Base-by-base conservation (phyloP, 2,797 vertebrate species). In the Rachycentron canadum region DNA sequence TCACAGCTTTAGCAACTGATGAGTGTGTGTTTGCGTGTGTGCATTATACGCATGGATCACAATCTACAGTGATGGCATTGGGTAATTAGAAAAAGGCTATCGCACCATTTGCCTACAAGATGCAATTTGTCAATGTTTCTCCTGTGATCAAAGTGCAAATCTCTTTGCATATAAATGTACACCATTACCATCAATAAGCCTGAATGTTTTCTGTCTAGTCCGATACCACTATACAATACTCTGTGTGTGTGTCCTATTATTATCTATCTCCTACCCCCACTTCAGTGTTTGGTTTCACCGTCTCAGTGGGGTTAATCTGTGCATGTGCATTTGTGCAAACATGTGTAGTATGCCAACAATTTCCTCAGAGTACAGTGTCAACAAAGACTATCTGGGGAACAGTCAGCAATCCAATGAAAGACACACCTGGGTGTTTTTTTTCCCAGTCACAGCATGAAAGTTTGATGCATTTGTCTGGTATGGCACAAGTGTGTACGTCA, bases 41-140 rank as follows among this genome's bases (percentile, higher is more conserved):
- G 66, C 58, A 84, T 86, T 79, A 83, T 79, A 82, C 73, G 73
- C 68, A 89, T 81, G 79, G 74, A 49, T 82, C 61, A 68, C 68
- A 56, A 84, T 88, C 78, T 83, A 58, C 73, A 63, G 43, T 60
- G 62, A 88, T 88, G 63, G 82, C 76, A 65, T 65, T 11, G 55
- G 82, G 78, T 89, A 88, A 88, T 91, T 89, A 86, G 73, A 87
- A 88, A 90, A 92, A 88, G 82, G 69, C 74, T 61, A 62, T 78
- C 77, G 47, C 60, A 45, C 79, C 65, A 47, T 87, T 87, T 81
- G 55, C 74, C 67, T 30, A 72, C 80, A 88, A 76, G 49, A 82
- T 69, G 73, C 70, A 84, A 81, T 87, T 87, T 84, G 80, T 91
- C 89, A 90, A 17, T 59, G 65, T 55, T 81, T 75, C 78, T 85